Evolutionary conservation across 2,797 vertebrate genomes (phyloP), one percentile per base, ranked within the genome.

Genomic region (Hoplostethus mediterraneus): DNA sequence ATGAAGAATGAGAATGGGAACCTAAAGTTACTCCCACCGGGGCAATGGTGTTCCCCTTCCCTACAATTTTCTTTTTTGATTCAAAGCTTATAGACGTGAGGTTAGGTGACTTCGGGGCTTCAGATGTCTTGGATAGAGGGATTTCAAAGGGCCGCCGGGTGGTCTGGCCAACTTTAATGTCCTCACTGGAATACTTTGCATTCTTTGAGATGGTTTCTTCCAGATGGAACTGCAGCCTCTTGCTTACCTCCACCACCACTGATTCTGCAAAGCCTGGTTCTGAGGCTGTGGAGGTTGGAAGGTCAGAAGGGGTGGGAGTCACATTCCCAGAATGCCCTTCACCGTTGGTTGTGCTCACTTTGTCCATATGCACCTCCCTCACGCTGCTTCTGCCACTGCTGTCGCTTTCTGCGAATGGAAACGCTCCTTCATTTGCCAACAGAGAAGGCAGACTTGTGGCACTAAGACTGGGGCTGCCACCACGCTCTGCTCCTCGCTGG

Each of bases 341-440:
- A 14, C 6, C 14, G 11, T 28, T 21, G 40, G 66, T 49, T 2
- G 17, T 56, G 61, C 82, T 88, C 11, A 87, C 16, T 33, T 63
- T 79, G 72, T 77, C 74, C 17, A 87, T 53, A 2, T 52, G 62
- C 65, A 90, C 75, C 73, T 93, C 93, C 75, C 86, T 89, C 54
- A 95, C 90, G 0, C 94, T 95, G 65, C 87, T 78, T 7, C 45
- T 73, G 49, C 90, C 78, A 1, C 91, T 92, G 82, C 93, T 93
- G 82, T 80, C 79, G 0, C 92, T 94, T 55, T 95, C 92, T 0
- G 90, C 93, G 0, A 95, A 95, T 0, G 93, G 93, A 31, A 94
- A 4, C 4, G 90, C 85, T 0, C 67, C 81, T 1, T 78, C 90
- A 49, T 77, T 72, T 0, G 59, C 14, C 4, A 57, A 2, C 54